Evolutionary conservation across 1,140 invertebrate genomes (phyloP), one percentile per base, ranked within the genome.

Genomic region (Zelostemma sp.): DNA sequence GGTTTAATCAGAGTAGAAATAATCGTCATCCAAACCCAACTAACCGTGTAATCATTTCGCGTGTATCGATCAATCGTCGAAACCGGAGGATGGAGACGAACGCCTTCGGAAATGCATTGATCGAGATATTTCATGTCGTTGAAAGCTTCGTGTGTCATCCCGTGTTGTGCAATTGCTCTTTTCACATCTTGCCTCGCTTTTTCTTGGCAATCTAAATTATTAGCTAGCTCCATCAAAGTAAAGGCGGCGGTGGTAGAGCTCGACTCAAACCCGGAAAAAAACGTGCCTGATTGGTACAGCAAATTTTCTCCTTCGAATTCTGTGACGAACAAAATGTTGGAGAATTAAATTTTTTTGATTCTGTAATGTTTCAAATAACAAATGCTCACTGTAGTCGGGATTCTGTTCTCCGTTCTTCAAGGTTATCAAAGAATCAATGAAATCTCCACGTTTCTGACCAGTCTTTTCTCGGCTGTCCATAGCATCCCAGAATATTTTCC

Each of bases 81-180:
- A 0, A 90, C 88, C 12, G 89, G 86, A 8, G 90, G 89, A 77
- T 87, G 89, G 8, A 90, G 62, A 41, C 90, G 78, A 2, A 90
- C 72, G 6, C 86, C 80, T 66, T 82, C 80, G 6, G 76, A 8
- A 16, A 74, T 68, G 11, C 25, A 16, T 45, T 70, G 79, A 48
- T 83, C 76, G 6, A 83, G 59, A 54, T 80, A 83, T 28, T 80
- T 81, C 81, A 81, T 83, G 0, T 83, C 69, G 19, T 75, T 78
- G 19, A 83, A 78, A 11, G 79, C 78, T 40, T 81, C 79, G 31
- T 76, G 80, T 0, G 74, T 78, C 50, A 75, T 56, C 1, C 77
- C 79, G 60, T 79, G 45, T 48, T 76, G 68, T 6, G 68, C 67
- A n/a, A 88, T 78, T 9, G 83, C 75, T 28, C 73, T 66, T 38